Evolutionary conservation across 2,797 vertebrate species (phyloP).

Genomic region (Leptodactylus fallax): DNA sequence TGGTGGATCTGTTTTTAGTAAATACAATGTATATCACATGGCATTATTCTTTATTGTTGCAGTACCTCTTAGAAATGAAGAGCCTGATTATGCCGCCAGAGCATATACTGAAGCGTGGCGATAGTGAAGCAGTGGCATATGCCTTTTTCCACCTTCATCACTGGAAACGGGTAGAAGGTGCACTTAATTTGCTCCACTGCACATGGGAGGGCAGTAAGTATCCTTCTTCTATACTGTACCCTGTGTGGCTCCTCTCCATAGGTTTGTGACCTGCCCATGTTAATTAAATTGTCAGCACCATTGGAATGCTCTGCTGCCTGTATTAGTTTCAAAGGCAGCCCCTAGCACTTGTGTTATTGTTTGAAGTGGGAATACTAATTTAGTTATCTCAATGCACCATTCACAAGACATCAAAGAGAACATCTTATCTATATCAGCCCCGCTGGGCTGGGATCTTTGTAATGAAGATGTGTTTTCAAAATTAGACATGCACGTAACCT

Average conservation of each 20-base stretch:
- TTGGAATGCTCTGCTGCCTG: constrained; percentile 64
- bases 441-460: constrained; percentile 55
- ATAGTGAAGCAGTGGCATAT: constrained; percentile 97
- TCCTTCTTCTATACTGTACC: constrained; percentile 53
- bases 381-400: constrained; percentile 64
- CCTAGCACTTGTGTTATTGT: constrained; percentile 62
- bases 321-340: constrained; percentile 64
- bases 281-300: constrained; percentile 65
- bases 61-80: constrained; percentile 99
- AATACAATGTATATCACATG: no score
- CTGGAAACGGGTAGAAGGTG: constrained; percentile 98
- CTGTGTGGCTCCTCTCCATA: constrained; percentile 60
- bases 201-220: constrained; percentile 96
- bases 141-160: constrained; percentile 99
- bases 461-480: constrained; percentile 62
- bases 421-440: constrained; percentile 49
- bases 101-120: constrained; percentile 96
- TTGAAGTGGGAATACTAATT: constrained; percentile 65
- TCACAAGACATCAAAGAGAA: constrained; percentile 62
- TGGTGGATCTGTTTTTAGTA: no score
- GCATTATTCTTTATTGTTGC: constrained; percentile 56
- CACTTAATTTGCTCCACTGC: constrained; percentile 94
- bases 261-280: constrained; percentile 56
- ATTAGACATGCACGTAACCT: constrained; percentile 48
- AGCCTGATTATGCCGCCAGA: constrained; percentile 98